Conservation (phyloP, 1,140 invertebrate species). For the Pissodes strobi region DNA sequence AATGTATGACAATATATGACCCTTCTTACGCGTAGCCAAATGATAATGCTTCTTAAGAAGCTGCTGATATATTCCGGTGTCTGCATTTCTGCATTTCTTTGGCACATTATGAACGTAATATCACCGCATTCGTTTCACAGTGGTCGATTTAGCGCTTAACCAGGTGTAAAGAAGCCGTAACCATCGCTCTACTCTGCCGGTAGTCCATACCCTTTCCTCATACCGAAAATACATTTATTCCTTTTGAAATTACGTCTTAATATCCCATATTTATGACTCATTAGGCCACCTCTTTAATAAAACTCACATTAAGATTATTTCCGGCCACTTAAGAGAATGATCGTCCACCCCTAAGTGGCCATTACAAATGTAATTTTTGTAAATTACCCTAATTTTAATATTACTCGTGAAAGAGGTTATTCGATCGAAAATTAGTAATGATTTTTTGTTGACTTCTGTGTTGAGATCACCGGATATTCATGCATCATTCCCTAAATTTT, state of each 20-base stretch:
- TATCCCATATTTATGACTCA: slow-evolving; percentile 9
- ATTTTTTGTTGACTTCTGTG: too few species aligned
- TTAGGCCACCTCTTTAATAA: slow-evolving; percentile 30
- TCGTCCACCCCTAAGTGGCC: slow-evolving; percentile 1
- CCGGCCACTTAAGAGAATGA: slow-evolving; percentile 6
- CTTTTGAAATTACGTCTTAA: slow-evolving; percentile 14
- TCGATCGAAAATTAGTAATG: too few species aligned
- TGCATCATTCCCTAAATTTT: too few species aligned
- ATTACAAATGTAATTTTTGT: slow-evolving; percentile 23
- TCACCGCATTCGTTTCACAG: slow-evolving; percentile 2
- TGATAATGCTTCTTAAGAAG: too few species aligned
- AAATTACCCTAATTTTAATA: slow-evolving; percentile 26
- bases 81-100: neutral
- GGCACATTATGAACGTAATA: neutral
- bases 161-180: slow-evolving; percentile 5
- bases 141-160: slow-evolving; percentile 8
- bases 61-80: too few species aligned
- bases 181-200: neutral
- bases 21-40: too few species aligned
- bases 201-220: neutral
- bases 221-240: neutral
- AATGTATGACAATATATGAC: too few species aligned
- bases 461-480: too few species aligned
- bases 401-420: neutral
- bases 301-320: slow-evolving; percentile 31